A percentile compares a stretch with the other conserved stretches of the same genome.
Conservation (phyloP, 2,888 invertebrate species). For the Timema podura region DNA sequence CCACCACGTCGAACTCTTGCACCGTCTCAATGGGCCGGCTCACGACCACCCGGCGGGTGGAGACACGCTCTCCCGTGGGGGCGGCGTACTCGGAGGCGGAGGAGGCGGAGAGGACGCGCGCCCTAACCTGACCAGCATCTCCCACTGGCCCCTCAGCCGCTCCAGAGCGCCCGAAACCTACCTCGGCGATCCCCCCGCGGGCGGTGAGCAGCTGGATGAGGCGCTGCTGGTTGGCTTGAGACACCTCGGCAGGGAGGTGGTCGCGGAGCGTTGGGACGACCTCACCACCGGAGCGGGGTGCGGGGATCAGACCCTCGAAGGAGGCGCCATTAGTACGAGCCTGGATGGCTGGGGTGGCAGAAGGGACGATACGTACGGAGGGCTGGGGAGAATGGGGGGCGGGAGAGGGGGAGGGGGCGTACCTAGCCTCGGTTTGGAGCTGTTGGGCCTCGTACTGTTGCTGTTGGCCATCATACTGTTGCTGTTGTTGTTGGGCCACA, state of each 20-base stretch:
- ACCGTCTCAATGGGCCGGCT: constrained; percentile 58
- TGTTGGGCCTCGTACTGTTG: constrained; percentile 15
- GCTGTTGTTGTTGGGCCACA: constrained; percentile 21
- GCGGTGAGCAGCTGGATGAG: constrained; percentile 51
- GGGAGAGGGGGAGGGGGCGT: constrained; percentile 30
- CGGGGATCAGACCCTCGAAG: constrained; percentile 28
- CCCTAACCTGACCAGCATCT: constrained; percentile 48
- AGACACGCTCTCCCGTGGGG: constrained; percentile 53
- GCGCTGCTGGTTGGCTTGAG: constrained; percentile 47
- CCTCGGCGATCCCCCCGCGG: constrained; percentile 39
- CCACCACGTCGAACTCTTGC: constrained; percentile 51
- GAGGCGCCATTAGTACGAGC: constrained; percentile 34
- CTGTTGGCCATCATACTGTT: constrained; percentile 14
- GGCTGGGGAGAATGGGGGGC: constrained; percentile 27
- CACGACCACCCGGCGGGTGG: constrained; percentile 58
- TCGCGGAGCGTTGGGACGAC: constrained; percentile 40
- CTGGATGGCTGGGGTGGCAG: constrained; percentile 25
- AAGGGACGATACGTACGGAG: background rate
- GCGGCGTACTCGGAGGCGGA: constrained; percentile 51
- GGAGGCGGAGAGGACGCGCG: constrained; percentile 55
- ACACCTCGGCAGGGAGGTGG: constrained; percentile 41
- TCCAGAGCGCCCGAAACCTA: constrained; percentile 42
- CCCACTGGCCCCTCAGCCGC: constrained; percentile 43
- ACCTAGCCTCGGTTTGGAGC: background rate
- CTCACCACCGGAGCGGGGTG: constrained; percentile 28